Evolutionary conservation across 2,888 invertebrate species (phyloP).

Genomic region (Phania funesta): DNA sequence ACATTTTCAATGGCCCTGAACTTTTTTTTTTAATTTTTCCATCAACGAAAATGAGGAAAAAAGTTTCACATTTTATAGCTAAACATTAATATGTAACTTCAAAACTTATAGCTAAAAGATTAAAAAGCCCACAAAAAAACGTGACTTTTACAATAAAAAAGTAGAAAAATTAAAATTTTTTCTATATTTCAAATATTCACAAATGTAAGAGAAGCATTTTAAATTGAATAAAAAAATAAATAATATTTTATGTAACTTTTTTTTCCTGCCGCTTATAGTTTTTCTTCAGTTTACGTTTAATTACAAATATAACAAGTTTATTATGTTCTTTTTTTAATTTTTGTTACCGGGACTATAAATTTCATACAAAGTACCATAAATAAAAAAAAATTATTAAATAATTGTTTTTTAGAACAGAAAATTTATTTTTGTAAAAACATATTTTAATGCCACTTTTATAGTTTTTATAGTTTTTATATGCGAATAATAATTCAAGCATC

Average conservation of each 20-base stretch:
- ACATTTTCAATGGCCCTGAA: conserved; percentile 30
- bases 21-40: conserved; percentile 44
- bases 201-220: background rate
- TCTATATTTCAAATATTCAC: too few species aligned
- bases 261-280: background rate
- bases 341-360: conserved; percentile 25
- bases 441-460: too few species aligned
- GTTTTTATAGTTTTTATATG: too few species aligned
- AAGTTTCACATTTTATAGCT: background rate
- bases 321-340: conserved; percentile 1
- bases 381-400: background rate
- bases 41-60: background rate
- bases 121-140: conserved; percentile 13
- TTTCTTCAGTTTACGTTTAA: conserved; percentile 18
- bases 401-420: too few species aligned
- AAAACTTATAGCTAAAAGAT: background rate
- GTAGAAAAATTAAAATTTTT: too few species aligned
- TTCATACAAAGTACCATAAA: conserved; percentile 19
- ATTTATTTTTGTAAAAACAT: too few species aligned
- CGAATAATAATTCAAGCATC: too few species aligned
- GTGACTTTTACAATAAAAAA: conserved; percentile 19
- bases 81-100: background rate
- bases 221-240: background rate
- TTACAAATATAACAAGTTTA: conserved; percentile 39
- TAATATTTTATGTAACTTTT: conserved; percentile 30